Conservation (phyloP, 2,888 invertebrate species). For the Bugulina stolonifera region DNA sequence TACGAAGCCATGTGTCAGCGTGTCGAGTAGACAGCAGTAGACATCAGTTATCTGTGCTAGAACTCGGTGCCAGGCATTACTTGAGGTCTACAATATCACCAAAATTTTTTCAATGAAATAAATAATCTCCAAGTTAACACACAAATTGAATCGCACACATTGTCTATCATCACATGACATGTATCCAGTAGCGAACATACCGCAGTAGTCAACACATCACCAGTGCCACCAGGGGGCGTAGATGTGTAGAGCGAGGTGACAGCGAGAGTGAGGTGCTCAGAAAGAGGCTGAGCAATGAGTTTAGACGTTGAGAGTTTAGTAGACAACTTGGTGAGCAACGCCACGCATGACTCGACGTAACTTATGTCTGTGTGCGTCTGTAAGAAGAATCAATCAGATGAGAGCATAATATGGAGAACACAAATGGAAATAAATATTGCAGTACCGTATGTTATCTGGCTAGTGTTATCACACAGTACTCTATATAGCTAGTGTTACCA, state of each 20-base stretch:
- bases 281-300: background rate
- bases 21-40: background rate
- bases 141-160: too few relatives aligned
- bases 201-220: too few relatives aligned
- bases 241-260: background rate
- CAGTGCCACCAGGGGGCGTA: background rate
- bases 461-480: too few relatives aligned
- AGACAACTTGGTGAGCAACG: background rate
- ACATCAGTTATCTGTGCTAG: background rate
- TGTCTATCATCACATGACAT: too few relatives aligned
- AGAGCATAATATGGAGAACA: background rate
- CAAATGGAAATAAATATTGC: background rate
- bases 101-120: too few relatives aligned
- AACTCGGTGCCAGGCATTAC: background rate
- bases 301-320: constrained; percentile 4
- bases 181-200: too few relatives aligned
- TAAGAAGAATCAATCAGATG: background rate
- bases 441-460: too few relatives aligned
- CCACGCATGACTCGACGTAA: constrained; percentile 5
- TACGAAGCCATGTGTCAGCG: constrained; percentile 12
- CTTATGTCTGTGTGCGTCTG: background rate
- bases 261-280: constrained; percentile 19
- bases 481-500: too few relatives aligned
- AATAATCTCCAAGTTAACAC: too few relatives aligned
- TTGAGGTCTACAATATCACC: background rate